Conservation (phyloP, 2,113 vertebrate genomes). For the Diglossa brunneiventris region DNA sequence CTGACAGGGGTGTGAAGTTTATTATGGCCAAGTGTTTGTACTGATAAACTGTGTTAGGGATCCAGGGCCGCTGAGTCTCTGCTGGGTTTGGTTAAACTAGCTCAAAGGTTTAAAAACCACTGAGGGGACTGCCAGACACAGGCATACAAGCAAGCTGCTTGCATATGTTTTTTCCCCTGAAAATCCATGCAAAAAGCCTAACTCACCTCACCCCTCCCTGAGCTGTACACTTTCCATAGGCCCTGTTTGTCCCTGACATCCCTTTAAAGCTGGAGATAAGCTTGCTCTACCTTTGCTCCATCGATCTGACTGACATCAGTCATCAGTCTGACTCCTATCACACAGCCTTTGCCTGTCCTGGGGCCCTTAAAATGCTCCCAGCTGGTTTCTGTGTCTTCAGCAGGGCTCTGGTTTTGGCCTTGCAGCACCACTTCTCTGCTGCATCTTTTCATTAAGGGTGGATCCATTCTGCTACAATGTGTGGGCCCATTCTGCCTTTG, state of each 20-base stretch:
- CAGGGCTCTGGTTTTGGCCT: neutral
- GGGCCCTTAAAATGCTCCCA: neutral
- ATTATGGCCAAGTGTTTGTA: neutral
- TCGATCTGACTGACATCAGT: neutral
- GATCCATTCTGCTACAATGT: rapidly evolving
- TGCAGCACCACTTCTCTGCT: neutral
- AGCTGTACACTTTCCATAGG: neutral
- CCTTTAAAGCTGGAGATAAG: neutral
- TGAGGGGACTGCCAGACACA: neutral
- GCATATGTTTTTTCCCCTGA: neutral
- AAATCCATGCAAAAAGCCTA: neutral
- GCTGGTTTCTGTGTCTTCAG: neutral
- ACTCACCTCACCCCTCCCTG: neutral
- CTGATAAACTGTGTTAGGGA: neutral
- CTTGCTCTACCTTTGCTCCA: neutral
- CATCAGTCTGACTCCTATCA: neutral
- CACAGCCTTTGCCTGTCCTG: neutral
- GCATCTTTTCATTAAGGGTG: neutral
- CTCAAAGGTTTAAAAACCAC: neutral
- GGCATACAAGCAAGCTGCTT: neutral
- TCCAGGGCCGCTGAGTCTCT: neutral
- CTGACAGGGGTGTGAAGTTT: rapidly evolving
- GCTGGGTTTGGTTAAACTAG: neutral
- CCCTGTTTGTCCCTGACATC: neutral
- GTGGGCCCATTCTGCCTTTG: neutral